A percentile compares a stretch with the other conserved stretches of the same genome.
Conservation (phyloP, 2,888 invertebrate species). For the Apodemia hepburni region DNA sequence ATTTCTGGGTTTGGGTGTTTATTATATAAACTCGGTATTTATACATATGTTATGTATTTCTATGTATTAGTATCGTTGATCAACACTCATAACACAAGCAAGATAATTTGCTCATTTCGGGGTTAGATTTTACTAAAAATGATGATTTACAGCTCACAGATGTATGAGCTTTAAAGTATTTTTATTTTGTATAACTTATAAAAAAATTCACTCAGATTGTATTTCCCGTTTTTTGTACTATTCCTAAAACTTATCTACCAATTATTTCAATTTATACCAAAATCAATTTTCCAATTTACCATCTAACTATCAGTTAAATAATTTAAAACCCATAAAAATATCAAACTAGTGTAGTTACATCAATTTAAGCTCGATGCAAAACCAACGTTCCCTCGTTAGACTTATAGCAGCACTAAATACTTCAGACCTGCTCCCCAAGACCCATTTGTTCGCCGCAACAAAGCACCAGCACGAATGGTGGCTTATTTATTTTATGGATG, state of each 20-base stretch:
- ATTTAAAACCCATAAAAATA: conserved; percentile 2
- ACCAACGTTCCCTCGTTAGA: conserved; percentile 8
- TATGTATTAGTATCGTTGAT: too few species aligned
- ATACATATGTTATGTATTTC: too few species aligned
- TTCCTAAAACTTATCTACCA: background rate
- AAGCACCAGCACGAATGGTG: conserved; percentile 36
- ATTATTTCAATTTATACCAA: background rate
- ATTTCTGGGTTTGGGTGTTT: too few species aligned
- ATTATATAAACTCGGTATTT: too few species aligned
- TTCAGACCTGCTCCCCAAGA: conserved; percentile 32
- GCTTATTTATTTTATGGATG: conserved; percentile 39
- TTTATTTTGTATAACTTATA: too few species aligned
- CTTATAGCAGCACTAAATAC: conserved; percentile 29
- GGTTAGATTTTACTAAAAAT: too few species aligned
- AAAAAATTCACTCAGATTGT: too few species aligned
- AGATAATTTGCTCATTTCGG: too few species aligned
- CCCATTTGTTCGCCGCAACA: conserved; percentile 34
- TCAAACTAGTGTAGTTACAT: conserved; percentile 1
- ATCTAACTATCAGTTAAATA: background rate
- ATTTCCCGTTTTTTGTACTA: too few species aligned
- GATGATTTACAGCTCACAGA: too few species aligned
- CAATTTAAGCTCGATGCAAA: conserved; percentile 5
- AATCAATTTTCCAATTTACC: background rate
- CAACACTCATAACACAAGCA: too few species aligned
- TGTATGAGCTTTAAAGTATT: too few species aligned